Evolutionary conservation across 1,140 invertebrate genomes (phyloP).

Genomic region (Aphidius ervi): DNA sequence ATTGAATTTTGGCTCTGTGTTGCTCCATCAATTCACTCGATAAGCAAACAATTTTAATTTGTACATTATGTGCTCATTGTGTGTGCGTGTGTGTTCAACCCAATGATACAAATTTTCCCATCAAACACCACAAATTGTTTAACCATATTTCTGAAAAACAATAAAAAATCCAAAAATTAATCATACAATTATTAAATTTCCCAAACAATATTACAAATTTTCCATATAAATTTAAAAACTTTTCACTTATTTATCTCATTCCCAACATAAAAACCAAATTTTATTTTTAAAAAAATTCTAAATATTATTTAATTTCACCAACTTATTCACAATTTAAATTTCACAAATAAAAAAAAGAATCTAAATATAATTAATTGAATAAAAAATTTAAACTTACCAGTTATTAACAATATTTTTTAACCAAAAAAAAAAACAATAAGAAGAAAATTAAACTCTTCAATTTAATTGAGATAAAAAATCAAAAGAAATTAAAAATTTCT

Average conservation of each 20-base stretch:
- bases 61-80: conserved; percentile 19
- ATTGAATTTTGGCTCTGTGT: not conserved
- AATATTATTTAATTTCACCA: too few species aligned
- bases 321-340: too few species aligned
- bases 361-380: not conserved
- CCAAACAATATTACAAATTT: not conserved
- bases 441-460: not conserved
- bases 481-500: not conserved
- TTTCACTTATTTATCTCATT: too few species aligned
- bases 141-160: not conserved
- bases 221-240: not conserved
- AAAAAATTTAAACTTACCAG: not conserved
- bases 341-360: not conserved
- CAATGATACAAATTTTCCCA: too few species aligned
- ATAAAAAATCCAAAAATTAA: not conserved
- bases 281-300: too few species aligned
- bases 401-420: not conserved
- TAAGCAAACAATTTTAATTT: conserved; percentile 15
- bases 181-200: not conserved
- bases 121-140: not conserved
- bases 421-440: not conserved
- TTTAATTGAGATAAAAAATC: not conserved
- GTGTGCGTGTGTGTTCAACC: not conserved
- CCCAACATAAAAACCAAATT: too few species aligned
- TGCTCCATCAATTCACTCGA: conserved; percentile 12